Evolutionary conservation across 2,888 invertebrate genomes (phyloP), one percentile per base, ranked within the genome.

Genomic region (Gisinianus flammeolus): DNA sequence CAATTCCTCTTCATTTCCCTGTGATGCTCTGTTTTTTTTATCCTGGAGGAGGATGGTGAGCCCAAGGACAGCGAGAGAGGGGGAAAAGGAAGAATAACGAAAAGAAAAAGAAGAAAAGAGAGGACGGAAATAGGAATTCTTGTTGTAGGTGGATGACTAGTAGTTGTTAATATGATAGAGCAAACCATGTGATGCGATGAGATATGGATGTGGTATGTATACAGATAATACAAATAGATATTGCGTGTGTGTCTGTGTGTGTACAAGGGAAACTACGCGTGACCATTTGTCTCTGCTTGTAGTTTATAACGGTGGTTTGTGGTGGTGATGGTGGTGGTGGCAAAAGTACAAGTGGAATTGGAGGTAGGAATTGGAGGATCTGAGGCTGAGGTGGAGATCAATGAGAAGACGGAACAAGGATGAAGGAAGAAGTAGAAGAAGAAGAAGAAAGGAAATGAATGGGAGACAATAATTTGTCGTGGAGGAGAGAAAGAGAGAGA

Each of bases 381-480:
- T 12, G 62, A 24, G 31, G 64, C 73, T 62, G 67, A 67, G 56
- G 69, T 56, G 58, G 68, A 76, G 76, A 69, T 68, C 68, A 76
- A 69, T 67, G 69, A 76, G 76, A 31, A 66, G 44, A 16, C 24
- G 33, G 73, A 33, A 22, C 62, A 22, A 30, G 30, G 64, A 67
- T 22, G 67, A 12, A 8, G n/a, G 22, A 35, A 28, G 35, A 66
- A 0, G 22, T 24, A 67, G 6, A 75, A 28, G 52, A n/a, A 75
- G 35, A 75, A n/a, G 66, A 66, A 67, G 35, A 35, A 26, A 31
- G 44, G 58, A 66, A 74, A 74, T 35, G 64, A 64, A 35, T 66
- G n/a, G 70, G 52, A 70, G 74, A 74, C 66, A 74, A 64, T 66
- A 74, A 74, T 74, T 74, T 74, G 74, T 74, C 74, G 66, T 52